phyloP scores from a whole-genome alignment of 2,797 vertebrate species.

The Todus mexicanus region DNA sequence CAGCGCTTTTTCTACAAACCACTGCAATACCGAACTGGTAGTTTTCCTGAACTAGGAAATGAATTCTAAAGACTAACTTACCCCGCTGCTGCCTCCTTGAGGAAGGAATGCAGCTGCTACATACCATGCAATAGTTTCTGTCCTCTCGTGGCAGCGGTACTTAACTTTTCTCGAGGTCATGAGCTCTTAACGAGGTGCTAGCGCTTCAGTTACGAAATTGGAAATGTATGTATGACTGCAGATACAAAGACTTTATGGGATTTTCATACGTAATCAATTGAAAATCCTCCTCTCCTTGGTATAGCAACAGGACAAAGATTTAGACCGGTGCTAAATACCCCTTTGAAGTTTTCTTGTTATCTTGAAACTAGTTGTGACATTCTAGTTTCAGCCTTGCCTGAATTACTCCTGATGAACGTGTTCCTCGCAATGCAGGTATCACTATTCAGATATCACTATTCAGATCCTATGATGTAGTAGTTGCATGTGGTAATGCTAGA shows the following conservation, averaged over 20 bases:
- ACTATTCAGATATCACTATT: not conserved
- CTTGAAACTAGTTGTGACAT: not conserved
- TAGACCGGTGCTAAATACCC: not conserved
- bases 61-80: not conserved
- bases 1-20: not conserved
- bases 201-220: not conserved
- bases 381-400: not conserved
- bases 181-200: not conserved
- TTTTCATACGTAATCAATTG: not conserved
- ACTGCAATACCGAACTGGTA: fast-evolving
- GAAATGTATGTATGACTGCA: not conserved
- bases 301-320: not conserved
- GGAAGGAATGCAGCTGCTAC: not conserved
- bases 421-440: not conserved
- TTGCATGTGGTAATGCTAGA: not conserved
- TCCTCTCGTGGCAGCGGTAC: not conserved
- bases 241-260: not conserved
- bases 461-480: too few relatives aligned
- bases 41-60: not conserved
- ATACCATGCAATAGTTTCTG: not conserved
- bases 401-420: not conserved
- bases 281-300: not conserved
- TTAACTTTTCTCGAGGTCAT: not conserved
- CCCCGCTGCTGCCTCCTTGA: not conserved
- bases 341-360: not conserved